These are phyloP conservation scores for Pandemis cinnamomeana DNA, from an alignment of 2,888 invertebrate species.

Conservation along the genomic window DNA sequence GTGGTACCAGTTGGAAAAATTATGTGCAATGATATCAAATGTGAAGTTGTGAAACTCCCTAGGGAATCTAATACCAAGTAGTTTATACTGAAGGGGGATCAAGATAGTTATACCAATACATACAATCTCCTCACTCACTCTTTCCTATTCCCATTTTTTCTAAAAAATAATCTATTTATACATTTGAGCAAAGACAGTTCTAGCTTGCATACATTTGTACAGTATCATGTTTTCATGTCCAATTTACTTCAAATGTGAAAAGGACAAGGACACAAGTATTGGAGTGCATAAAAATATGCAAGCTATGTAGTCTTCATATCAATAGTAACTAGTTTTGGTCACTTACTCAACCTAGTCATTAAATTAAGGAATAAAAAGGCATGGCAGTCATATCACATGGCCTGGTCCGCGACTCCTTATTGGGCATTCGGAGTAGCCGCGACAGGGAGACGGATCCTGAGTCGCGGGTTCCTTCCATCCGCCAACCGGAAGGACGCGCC, in stretches of 20 bases:
- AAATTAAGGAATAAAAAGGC: constrained; percentile 46
- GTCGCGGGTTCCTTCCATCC: constrained; percentile 85
- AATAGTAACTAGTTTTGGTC: background rate
- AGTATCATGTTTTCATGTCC: background rate
- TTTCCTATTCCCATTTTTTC: too few relatives aligned
- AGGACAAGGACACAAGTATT: too few relatives aligned
- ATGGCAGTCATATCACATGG: constrained; percentile 65
- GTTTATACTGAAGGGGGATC: too few relatives aligned
- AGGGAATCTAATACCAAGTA: too few relatives aligned
- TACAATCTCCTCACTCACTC: too few relatives aligned
- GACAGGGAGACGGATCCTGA: constrained; percentile 83
- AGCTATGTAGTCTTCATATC: too few relatives aligned
- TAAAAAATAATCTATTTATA: background rate
- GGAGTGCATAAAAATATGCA: too few relatives aligned
- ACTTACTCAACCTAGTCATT: constrained; percentile 8
- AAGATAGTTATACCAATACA: too few relatives aligned
- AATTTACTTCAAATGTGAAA: too few relatives aligned
- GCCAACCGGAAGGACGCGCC: constrained; percentile 86
- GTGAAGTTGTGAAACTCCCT: too few relatives aligned
- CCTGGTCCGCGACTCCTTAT: constrained; percentile 86
- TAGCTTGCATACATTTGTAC: background rate
- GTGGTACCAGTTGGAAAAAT: too few relatives aligned
- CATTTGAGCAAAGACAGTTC: background rate
- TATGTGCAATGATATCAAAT: too few relatives aligned
- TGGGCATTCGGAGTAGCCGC: constrained; percentile 84